These are phyloP conservation scores for Tiaroga cobitis DNA, from an alignment of 2,797 vertebrate species.

Conservation along the genomic window DNA sequence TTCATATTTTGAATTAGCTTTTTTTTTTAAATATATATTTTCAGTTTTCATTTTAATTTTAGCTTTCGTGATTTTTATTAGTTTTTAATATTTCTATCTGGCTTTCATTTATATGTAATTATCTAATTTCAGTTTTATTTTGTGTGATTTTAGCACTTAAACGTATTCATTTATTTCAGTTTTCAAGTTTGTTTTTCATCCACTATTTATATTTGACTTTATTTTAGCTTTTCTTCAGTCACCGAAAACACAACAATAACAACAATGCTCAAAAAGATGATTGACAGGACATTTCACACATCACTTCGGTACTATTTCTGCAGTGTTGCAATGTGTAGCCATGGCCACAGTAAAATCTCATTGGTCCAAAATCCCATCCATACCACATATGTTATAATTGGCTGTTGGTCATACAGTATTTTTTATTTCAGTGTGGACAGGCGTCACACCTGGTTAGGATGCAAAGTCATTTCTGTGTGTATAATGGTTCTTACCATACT, in stretches of 20 bases:
- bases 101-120: background rate
- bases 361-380: background rate
- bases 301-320: background rate
- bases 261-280: background rate
- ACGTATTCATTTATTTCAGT: no score
- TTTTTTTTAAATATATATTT: background rate
- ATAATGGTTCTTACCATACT: constrained; percentile 87
- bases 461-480: background rate
- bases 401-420: background rate
- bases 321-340: background rate
- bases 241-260: background rate
- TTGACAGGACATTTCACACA: background rate
- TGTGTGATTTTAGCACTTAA: background rate
- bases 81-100: background rate
- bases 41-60: background rate
- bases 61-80: background rate
- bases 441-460: background rate
- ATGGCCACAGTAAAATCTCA: background rate
- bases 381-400: background rate
- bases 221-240: background rate
- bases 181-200: background rate
- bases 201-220: background rate
- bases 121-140: background rate
- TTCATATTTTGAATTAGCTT: background rate
- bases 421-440: background rate